phyloP scores from a whole-genome alignment of 1,140 invertebrate species.

The Drosophila kohkoa region DNA sequence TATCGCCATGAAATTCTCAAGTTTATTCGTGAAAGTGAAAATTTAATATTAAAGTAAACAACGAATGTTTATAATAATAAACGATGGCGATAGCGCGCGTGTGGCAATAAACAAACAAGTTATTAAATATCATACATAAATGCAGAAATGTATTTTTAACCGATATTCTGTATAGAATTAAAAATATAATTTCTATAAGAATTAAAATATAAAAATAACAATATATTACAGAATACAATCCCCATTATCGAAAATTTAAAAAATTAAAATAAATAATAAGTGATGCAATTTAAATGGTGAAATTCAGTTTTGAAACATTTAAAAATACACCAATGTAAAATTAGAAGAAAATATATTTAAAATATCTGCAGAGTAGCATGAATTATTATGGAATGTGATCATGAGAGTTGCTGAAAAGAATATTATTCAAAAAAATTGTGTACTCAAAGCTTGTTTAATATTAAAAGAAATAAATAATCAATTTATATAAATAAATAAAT shows the following conservation, averaged over 20 bases:
- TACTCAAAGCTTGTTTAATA: too few relatives aligned
- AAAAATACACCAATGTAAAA: neutral
- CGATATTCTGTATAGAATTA: neutral
- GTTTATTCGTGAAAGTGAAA: constrained; percentile 29
- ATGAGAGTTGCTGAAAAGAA: neutral
- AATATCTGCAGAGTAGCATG: too few relatives aligned
- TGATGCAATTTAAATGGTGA: neutral
- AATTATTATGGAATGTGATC: too few relatives aligned
- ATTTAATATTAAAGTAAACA: constrained; percentile 21
- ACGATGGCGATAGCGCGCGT: neutral
- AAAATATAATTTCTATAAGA: neutral
- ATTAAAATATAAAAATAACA: too few relatives aligned
- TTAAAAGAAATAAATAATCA: neutral
- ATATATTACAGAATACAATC: too few relatives aligned
- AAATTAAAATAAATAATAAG: neutral
- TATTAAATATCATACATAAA: constrained; percentile 9
- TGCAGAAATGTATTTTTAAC: neutral
- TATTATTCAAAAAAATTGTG: neutral
- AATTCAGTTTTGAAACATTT: neutral
- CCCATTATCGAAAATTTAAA: neutral
- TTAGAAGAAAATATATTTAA: too few relatives aligned
- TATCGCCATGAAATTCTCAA: constrained; percentile 5
- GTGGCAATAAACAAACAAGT: constrained; percentile 13
- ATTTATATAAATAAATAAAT: too few relatives aligned
- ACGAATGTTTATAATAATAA: constrained; percentile 16